phyloP scores from a whole-genome alignment of 2,113 vertebrate species.

The Rhinolophus ferrumequinum region DNA sequence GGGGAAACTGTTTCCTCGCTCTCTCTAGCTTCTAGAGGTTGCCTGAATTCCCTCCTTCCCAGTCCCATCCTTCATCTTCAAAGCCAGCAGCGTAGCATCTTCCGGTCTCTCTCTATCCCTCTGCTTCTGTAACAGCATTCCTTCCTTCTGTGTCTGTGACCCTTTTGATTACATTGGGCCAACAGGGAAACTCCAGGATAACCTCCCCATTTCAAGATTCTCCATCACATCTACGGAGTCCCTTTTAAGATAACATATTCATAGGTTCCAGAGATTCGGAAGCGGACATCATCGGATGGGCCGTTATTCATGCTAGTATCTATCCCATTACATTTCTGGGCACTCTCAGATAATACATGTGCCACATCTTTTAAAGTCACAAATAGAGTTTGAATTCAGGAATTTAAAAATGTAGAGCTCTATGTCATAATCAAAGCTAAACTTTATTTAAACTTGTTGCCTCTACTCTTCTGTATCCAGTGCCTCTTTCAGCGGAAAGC shows the following conservation, averaged over 20 bases:
- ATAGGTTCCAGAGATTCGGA: background rate
- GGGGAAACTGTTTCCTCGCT: background rate
- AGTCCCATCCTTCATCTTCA: background rate
- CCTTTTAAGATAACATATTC: background rate
- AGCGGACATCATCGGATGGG: background rate
- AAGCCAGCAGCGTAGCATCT: background rate
- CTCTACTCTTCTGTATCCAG: background rate
- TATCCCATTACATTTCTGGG: background rate
- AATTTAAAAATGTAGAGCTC: background rate
- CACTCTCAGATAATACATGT: background rate
- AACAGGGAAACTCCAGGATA: background rate
- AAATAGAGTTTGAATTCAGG: background rate
- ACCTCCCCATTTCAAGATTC: background rate
- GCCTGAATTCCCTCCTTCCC: background rate
- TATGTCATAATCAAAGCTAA: background rate
- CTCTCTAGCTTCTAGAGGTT: background rate
- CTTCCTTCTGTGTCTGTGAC: background rate
- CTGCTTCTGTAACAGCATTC: background rate
- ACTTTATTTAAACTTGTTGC: background rate
- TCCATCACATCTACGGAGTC: background rate
- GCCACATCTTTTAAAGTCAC: background rate
- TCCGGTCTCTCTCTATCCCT: background rate
- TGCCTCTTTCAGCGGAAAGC: background rate
- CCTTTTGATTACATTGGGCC: background rate
- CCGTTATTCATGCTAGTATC: background rate